Base-by-base conservation (phyloP, 2,113 vertebrate species). In the Onychorhynchus coronatus region DNA sequence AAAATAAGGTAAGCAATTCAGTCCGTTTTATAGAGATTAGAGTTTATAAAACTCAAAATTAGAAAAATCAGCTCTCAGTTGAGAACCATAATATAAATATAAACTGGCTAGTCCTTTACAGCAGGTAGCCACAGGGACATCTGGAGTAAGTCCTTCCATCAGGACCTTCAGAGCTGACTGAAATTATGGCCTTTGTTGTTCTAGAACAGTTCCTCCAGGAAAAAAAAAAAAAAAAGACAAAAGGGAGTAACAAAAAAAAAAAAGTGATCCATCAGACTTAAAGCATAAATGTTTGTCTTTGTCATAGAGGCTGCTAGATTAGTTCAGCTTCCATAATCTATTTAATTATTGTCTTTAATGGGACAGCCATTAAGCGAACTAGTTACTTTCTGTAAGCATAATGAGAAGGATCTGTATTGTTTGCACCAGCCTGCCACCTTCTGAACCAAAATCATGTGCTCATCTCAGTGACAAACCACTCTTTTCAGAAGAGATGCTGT, bases 321-420 rank as follows among this genome's bases (percentile, higher is more conserved):
- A 91, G 86, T 92, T 96, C 88, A 91, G 72, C 65, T 92, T 95
- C 83, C 80, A 87, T 92, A 93, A 93, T 92, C 94, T 93, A 68
- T 96, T 95, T 95, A 95, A 95, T 88, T 94, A 95, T 94, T 92
- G 56, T 79, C 85, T 89, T 95, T 93, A 96, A 95, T 92, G 61
- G 86, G 56, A 74, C 39, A 92, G 65, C 65, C 80, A 95, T 93
- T 93, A 93, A 93, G 61, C 0, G 0, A 88, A 89, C 61, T 50
- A 86, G 86, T 84, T 91, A 91, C 61, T 78, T 91, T 89, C 84
- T 67, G 52, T 87, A 93, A 95, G 91, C 56, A 87, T 55, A 63
- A 75, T 73, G 63, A 89, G 44, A 78, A 87, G 35, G 41, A 82
- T 95, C 56, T 79, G 22, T 49, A 65, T 56, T 91, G 17, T 86